A percentile compares a stretch with the other conserved stretches of the same genome.
Conservation (phyloP, 2,888 invertebrate species). For the Seladonia tumulorum region DNA sequence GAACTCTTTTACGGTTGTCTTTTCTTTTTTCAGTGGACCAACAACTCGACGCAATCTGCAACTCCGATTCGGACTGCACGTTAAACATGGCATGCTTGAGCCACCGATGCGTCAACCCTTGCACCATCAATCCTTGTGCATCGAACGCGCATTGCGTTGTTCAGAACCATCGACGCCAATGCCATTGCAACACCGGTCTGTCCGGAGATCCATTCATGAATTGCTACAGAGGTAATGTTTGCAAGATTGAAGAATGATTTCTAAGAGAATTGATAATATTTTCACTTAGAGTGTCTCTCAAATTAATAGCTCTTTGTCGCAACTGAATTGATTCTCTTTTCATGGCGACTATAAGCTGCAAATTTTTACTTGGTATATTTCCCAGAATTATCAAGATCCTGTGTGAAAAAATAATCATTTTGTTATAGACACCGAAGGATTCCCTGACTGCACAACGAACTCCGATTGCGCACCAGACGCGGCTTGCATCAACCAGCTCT, state of each 20-base stretch:
- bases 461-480: constrained; percentile 91
- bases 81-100: constrained; percentile 90
- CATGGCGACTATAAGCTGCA: too few relatives aligned
- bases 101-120: constrained; percentile 91
- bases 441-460: constrained; percentile 90
- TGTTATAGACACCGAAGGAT: constrained; percentile 81
- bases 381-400: not conserved
- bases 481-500: constrained; percentile 92
- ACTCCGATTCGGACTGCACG: constrained; percentile 89
- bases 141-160: constrained; percentile 91
- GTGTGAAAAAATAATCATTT: not conserved
- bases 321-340: not conserved
- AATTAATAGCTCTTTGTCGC: not conserved
- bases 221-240: constrained; percentile 86
- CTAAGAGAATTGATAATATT: not conserved
- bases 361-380: not conserved
- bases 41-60: constrained; percentile 87
- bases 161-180: constrained; percentile 90
- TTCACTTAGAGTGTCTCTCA: not conserved
- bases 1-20: not conserved
- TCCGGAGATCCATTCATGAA: constrained; percentile 93
- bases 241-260: not conserved
- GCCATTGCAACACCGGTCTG: constrained; percentile 90
- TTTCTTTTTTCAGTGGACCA: constrained; percentile 72
- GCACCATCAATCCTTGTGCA: constrained; percentile 90